phyloP scores from a whole-genome alignment of 2,888 invertebrate genomes.

The Polia nebulosa region DNA sequence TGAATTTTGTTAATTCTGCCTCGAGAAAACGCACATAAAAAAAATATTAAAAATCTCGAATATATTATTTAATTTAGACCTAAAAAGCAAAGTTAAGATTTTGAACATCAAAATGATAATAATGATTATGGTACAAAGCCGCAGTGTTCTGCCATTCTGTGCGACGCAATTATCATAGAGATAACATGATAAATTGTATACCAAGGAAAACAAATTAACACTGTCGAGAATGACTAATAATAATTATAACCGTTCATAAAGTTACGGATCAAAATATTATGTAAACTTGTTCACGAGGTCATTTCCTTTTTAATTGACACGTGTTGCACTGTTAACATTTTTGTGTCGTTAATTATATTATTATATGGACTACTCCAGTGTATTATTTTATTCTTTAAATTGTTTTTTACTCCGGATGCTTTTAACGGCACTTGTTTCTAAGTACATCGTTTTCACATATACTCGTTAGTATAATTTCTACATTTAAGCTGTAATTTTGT shows the following conservation, averaged over 20 bases:
- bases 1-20: neutral
- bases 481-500: too few species aligned
- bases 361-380: neutral
- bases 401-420: too few species aligned
- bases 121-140: too few species aligned
- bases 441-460: too few species aligned
- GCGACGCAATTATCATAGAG: neutral
- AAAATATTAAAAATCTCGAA: too few species aligned
- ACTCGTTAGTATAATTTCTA: too few species aligned
- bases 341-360: constrained; percentile 5
- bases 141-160: neutral
- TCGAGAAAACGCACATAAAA: neutral
- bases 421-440: too few species aligned
- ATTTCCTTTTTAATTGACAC: constrained; percentile 44
- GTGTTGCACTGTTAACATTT: constrained; percentile 22
- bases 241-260: constrained; percentile 28
- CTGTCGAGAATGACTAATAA: constrained; percentile 32
- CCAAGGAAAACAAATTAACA: constrained; percentile 14
- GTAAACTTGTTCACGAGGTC: constrained; percentile 41
- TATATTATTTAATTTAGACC: too few species aligned
- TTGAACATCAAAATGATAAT: too few species aligned
- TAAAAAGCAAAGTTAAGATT: neutral
- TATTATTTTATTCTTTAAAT: too few species aligned
- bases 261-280: constrained; percentile 43
- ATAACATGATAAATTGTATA: constrained; percentile 17